Percentiles rank a stretch among this genome's conserved stretches.
These are phyloP conservation scores for Macropodus opercularis DNA, from an alignment of 2,797 vertebrate genomes.

Conservation along the genomic window DNA sequence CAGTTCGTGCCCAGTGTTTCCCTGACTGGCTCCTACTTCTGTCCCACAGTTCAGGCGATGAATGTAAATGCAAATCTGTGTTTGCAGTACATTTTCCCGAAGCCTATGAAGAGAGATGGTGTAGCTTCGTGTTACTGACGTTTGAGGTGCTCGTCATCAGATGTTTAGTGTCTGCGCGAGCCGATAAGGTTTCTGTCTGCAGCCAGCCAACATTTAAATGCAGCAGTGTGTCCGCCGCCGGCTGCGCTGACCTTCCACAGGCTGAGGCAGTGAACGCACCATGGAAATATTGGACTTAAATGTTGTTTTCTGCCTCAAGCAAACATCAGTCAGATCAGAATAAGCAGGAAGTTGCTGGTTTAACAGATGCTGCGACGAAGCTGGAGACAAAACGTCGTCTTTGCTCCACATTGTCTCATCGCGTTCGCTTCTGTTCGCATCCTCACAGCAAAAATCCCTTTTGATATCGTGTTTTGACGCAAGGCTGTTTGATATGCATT, in stretches of 20 bases:
- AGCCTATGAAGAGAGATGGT: no score
- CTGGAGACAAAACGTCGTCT: no score
- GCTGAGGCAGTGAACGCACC: background rate
- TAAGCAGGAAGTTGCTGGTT: no score
- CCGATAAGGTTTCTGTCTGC: background rate
- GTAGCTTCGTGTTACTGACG: no score
- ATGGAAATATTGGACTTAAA: conserved; percentile 3
- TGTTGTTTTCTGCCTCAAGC: conserved; percentile 6
- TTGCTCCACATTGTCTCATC: no score
- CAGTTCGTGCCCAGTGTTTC: no score
- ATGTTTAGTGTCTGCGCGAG: background rate
- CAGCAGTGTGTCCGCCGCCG: conserved; percentile 2
- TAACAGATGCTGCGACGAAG: no score
- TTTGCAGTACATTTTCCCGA: no score
- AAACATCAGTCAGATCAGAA: background rate
- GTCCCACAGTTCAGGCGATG: no score
- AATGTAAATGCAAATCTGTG: no score
- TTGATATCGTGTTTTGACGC: conserved; percentile 32
- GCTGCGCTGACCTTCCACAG: background rate
- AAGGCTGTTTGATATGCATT: conserved; percentile 69
- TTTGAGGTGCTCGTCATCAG: no score
- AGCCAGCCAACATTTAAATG: conserved; percentile 10
- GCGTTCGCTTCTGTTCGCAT: conserved; percentile 30
- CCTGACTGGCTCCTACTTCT: no score
- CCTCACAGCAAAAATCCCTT: conserved; percentile 18